Base-by-base conservation (phyloP, 2,113 vertebrate genomes). In the Emydura subglobosa region DNA sequence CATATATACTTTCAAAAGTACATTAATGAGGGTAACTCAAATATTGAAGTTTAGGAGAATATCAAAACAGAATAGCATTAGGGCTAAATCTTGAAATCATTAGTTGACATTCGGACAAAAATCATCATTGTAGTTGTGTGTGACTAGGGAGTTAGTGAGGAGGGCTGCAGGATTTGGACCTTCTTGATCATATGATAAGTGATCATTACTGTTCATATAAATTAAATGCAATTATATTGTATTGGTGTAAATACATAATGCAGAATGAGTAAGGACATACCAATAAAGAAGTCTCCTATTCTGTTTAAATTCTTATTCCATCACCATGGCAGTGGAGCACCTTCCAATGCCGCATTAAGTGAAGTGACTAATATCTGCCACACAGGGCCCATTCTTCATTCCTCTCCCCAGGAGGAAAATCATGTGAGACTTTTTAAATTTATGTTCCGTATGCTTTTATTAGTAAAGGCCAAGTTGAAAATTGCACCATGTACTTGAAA, bases 321-420 rank as follows among this genome's bases (percentile, higher is more conserved):
- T 65, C 54, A 2, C 3, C 44, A 0, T 44, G 68, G 25, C 3
- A 19, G 57, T 27, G 87, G 6, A 3, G 27, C 76, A 1, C 3
- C 83, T 86, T 94, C 8, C 29, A 89, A 6, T 10, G 24, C 2
- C 59, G 16, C 9, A 49, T 5, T 55, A 55, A 59, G 54, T 47
- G 6, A 76, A 25, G 16, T 83, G 10, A 51, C 8, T n/a, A 27
- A 42, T n/a, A 44, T 25, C n/a, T 42, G 68, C 22, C 11, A 44
- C 6, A 2, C 5, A 7, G 65, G 31, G 7, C 3, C 11, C 50
- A 68, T 53, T n/a, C 42, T 49, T 0, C 4, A 21, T 54, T 3
- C 2, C 29, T 25, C 1, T 29, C 1, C 1, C 1, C 74, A 42
- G 47, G 65, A 86, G 34, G 55, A 89, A 88, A 83, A 85, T 31